Percentiles rank a stretch among this genome's conserved stretches.
Evolutionary conservation across 2,113 vertebrate species (phyloP).

Genomic region (Proterorhinus semilunaris): DNA sequence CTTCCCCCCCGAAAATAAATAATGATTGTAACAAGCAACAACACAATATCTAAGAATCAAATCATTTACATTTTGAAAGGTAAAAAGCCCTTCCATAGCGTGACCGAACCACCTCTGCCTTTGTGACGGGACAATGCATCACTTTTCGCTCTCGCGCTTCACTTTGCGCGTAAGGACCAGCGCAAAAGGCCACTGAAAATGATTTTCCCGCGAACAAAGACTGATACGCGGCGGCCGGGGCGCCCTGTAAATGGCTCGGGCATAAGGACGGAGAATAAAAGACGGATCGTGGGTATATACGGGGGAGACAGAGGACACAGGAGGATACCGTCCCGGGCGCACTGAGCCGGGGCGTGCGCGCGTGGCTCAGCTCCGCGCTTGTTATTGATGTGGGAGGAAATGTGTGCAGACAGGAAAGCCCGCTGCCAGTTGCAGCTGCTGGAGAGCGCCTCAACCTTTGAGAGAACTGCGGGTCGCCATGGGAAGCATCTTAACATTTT

Average conservation of each 20-base stretch:
- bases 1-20: no score
- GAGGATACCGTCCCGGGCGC: conserved; percentile 50
- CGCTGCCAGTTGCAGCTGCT: conserved; percentile 67
- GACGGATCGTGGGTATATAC: conserved; percentile 26
- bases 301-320: conserved; percentile 34
- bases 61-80: no score
- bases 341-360: conserved; percentile 55
- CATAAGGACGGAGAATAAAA: conserved; percentile 12
- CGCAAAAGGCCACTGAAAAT: conserved; percentile 17
- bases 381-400: conserved; percentile 75
- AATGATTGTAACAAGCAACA: no score
- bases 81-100: no score
- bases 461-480: no score
- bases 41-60: no score
- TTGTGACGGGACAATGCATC: background rate
- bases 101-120: background rate
- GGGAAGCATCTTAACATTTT: no score
- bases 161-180: conserved; percentile 26
- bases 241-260: conserved; percentile 16
- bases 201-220: conserved; percentile 7
- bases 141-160: conserved; percentile 15
- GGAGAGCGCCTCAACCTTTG: no score
- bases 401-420: conserved; percentile 69
- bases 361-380: conserved; percentile 60
- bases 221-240: conserved; percentile 16